phyloP scores from a whole-genome alignment of 2,888 invertebrate genomes.

The Dicyrtomina minuta region DNA sequence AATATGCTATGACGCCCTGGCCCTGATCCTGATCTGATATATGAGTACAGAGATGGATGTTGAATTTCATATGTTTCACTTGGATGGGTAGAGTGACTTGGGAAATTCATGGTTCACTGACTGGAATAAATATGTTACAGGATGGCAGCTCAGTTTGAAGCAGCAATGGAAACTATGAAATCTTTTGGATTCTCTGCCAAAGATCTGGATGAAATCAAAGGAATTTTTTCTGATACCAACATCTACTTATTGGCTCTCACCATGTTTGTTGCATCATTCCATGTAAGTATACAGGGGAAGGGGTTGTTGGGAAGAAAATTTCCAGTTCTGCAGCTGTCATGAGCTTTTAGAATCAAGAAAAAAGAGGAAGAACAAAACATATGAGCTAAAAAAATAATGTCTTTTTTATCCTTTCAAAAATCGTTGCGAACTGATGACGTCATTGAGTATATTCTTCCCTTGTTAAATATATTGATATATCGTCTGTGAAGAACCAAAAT shows the following conservation, averaged over 20 bases:
- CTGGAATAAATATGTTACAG: constrained; percentile 56
- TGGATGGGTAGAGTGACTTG: background rate
- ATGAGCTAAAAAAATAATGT: background rate
- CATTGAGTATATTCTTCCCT: too few relatives aligned
- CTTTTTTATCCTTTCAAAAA: background rate
- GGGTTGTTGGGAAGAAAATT: background rate
- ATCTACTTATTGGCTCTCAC: constrained; percentile 86
- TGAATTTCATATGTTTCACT: background rate
- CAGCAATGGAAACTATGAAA: constrained; percentile 70
- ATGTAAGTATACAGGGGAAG: constrained; percentile 67
- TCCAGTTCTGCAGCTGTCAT: too few relatives aligned
- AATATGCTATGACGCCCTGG: background rate
- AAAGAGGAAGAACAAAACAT: too few relatives aligned
- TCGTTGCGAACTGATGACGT: too few relatives aligned
- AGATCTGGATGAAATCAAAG: constrained; percentile 94
- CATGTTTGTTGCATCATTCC: constrained; percentile 84
- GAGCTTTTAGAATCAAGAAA: background rate
- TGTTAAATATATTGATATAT: too few relatives aligned
- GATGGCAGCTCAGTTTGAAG: constrained; percentile 73
- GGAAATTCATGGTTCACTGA: constrained; percentile 19
- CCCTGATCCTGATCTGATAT: background rate
- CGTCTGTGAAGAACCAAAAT: too few relatives aligned
- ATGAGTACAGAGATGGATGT: background rate
- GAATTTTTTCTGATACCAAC: constrained; percentile 94
- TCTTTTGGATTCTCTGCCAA: constrained; percentile 85